A percentile compares a stretch with the other conserved stretches of the same genome.
Conservation (phyloP, 2,888 invertebrate species). For the Dusona sp. region DNA sequence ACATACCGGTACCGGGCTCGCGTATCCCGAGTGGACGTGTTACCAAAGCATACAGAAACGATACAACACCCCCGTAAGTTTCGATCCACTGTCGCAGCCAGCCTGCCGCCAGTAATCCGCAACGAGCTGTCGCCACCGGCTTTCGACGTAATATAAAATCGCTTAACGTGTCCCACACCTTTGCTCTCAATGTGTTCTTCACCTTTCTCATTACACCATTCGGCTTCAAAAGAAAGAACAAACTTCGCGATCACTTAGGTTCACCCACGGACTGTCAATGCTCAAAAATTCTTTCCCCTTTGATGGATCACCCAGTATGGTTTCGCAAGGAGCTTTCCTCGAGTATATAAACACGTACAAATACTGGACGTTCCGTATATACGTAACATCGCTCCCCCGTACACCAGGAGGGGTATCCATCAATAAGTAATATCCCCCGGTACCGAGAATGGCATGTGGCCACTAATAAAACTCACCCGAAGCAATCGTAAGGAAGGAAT, state of each 20-base stretch:
- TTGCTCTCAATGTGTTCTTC: background rate
- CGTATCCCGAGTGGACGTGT: slow-evolving; percentile 22
- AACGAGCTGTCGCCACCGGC: slow-evolving; percentile 46
- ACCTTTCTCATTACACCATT: background rate
- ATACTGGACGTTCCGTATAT: background rate
- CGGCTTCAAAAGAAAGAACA: background rate
- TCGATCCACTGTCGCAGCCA: slow-evolving; percentile 57
- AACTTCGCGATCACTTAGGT: background rate
- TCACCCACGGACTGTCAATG: background rate
- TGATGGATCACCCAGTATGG: background rate
- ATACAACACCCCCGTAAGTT: slow-evolving; percentile 36
- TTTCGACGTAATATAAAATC: slow-evolving; percentile 58
- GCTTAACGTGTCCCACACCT: background rate
- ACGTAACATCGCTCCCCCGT: background rate
- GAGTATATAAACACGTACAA: slow-evolving; percentile 1
- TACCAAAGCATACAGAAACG: slow-evolving; percentile 6
- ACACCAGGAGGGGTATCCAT: background rate
- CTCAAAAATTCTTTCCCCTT: background rate
- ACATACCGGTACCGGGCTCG: slow-evolving; percentile 40
- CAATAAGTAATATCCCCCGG: slow-evolving; percentile 47
- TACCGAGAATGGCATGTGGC: slow-evolving; percentile 39
- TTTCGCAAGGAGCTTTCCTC: background rate
- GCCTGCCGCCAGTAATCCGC: slow-evolving; percentile 56
- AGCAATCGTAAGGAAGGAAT: slow-evolving; percentile 55
- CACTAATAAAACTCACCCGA: slow-evolving; percentile 61